Conservation (phyloP, 1,140 invertebrate genomes). For the Saxidomus purpurata region DNA sequence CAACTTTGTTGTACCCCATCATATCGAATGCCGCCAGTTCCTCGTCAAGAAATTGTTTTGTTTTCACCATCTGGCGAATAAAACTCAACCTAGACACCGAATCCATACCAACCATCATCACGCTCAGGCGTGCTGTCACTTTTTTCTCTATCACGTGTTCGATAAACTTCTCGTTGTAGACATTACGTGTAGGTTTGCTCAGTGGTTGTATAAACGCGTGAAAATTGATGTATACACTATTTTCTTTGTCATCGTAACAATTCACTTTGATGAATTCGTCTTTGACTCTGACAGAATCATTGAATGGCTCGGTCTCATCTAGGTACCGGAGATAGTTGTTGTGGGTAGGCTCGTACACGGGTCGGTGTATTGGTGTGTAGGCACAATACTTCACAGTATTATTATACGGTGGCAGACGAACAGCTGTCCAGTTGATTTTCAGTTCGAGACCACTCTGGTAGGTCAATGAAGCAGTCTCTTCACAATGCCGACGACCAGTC, state of each 20-base stretch:
- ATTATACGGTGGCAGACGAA: constrained; percentile 68
- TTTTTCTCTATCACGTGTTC: constrained; percentile 73
- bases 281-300: constrained; percentile 57
- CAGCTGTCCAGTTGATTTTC: constrained; percentile 73
- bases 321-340: constrained; percentile 69
- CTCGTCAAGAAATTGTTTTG: constrained; percentile 88
- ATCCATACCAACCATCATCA: constrained; percentile 95
- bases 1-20: no score
- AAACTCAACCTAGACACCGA: constrained; percentile 95
- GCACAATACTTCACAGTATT: constrained; percentile 80
- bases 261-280: constrained; percentile 82
- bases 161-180: constrained; percentile 74
- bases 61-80: constrained; percentile 93
- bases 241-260: constrained; percentile 76
- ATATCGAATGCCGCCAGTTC: constrained; percentile 83
- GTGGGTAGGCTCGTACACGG: constrained; percentile 36
- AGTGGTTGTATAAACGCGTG: constrained; percentile 86
- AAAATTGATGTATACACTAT: constrained; percentile 85
- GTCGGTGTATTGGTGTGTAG: constrained; percentile 80
- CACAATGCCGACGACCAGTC: constrained; percentile 85
- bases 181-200: constrained; percentile 61
- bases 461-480: constrained; percentile 85
- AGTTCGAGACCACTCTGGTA: constrained; percentile 76
- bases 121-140: constrained; percentile 81
- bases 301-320: constrained; percentile 61